Evolutionary conservation across 30 jellyfish, hydroid and myxozoan species (phyloP).

Genomic region (Mastigias papua): DNA sequence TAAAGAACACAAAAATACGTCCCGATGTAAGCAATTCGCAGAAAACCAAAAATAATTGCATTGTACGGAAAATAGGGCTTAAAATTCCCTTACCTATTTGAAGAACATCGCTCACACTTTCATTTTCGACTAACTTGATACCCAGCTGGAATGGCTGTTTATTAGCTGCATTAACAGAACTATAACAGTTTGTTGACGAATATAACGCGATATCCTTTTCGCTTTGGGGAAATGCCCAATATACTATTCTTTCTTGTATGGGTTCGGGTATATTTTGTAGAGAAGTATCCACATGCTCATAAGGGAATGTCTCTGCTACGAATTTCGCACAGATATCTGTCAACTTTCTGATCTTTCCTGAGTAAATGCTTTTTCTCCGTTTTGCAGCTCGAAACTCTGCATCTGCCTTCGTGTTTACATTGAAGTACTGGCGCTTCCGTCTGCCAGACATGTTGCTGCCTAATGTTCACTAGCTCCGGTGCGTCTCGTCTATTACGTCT

Average conservation of each 20-base stretch:
- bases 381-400: constrained; percentile 1
- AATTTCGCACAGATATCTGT: constrained; percentile 86
- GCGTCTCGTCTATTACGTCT: not conserved
- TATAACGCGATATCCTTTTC: constrained; percentile 82
- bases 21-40: too few relatives aligned
- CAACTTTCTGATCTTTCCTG: constrained; percentile 19
- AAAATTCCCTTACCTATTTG: constrained; percentile 87
- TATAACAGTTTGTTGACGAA: constrained; percentile 76
- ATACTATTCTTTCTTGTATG: constrained; percentile 77
- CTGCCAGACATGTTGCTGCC: constrained; percentile 22
- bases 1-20: too few relatives aligned
- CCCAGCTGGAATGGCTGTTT: constrained; percentile 90
- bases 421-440: constrained; percentile 46
- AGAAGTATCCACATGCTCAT: constrained; percentile 84
- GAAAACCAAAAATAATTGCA: too few relatives aligned
- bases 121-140: constrained; percentile 74
- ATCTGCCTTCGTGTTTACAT: constrained; percentile 23
- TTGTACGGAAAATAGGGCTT: too few relatives aligned
- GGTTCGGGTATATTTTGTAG: constrained; percentile 90
- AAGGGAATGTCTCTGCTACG: constrained; percentile 87
- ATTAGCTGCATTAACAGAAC: constrained; percentile 32
- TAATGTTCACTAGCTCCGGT: not conserved
- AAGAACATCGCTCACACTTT: constrained; percentile 82
- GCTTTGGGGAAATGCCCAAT: constrained; percentile 87
- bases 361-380: constrained; percentile 23